Percentiles rank a stretch among this genome's conserved stretches.
These are phyloP conservation scores for Salticus scenicus DNA, from an alignment of 2,888 invertebrate genomes.

Conservation along the genomic window DNA sequence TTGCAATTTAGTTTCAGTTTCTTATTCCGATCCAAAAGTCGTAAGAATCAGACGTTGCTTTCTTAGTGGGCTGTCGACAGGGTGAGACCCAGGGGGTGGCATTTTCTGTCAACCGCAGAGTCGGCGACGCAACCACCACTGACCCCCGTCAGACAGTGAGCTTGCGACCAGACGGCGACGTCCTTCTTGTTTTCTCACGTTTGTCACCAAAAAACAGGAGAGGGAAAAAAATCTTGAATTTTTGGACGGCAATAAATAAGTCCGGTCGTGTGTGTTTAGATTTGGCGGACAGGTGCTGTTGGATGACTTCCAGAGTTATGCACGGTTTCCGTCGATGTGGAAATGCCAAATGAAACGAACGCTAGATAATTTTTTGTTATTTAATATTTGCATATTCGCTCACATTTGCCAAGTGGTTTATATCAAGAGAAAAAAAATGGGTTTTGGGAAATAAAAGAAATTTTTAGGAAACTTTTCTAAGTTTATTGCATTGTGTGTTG, in stretches of 20 bases:
- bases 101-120: too few relatives aligned
- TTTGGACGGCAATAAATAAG: slow-evolving; percentile 5
- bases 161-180: neutral
- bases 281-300: slow-evolving; percentile 9
- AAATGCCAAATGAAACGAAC: neutral
- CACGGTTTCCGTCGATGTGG: neutral
- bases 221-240: neutral
- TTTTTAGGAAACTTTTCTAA: too few relatives aligned
- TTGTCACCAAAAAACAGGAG: slow-evolving; percentile 1
- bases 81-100: neutral
- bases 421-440: too few relatives aligned
- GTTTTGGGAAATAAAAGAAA: too few relatives aligned
- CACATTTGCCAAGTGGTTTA: too few relatives aligned
- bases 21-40: too few relatives aligned
- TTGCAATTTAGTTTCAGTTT: too few relatives aligned
- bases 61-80: neutral
- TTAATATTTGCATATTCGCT: too few relatives aligned
- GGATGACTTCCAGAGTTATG: neutral
- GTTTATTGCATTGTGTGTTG: too few relatives aligned
- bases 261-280: neutral
- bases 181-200: slow-evolving; percentile 8
- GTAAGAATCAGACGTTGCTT: too few relatives aligned
- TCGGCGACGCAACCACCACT: slow-evolving; percentile 8
- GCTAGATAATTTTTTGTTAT: too few relatives aligned
- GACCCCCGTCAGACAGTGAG: neutral